These are phyloP conservation scores for Drosophila pandora DNA, from an alignment of 1,140 invertebrate species.

Conservation along the genomic window DNA sequence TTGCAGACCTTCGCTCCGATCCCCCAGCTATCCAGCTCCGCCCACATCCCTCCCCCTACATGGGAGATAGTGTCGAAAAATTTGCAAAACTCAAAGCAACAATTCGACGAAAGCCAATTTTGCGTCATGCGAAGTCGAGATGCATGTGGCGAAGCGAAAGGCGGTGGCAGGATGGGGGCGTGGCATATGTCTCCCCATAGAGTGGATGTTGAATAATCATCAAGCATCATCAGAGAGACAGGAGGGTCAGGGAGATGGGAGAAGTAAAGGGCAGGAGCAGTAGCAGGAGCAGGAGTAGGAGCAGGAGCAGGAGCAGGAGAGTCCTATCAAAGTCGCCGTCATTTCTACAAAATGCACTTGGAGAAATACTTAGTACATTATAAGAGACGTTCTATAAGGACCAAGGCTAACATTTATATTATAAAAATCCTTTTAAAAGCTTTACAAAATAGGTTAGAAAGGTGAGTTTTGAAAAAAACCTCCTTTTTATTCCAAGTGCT, in stretches of 20 bases:
- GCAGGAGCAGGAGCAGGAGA: neutral
- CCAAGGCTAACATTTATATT: neutral
- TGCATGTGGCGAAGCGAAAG: conserved; percentile 7
- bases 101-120: conserved; percentile 82
- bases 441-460: neutral
- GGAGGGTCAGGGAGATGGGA: neutral
- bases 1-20: conserved; percentile 1
- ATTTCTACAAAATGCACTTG: conserved; percentile 5
- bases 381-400: neutral
- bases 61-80: conserved; percentile 65
- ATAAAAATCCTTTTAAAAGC: neutral
- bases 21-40: neutral
- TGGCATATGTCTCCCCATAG: conserved; percentile 72
- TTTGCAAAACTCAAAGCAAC: conserved; percentile 82
- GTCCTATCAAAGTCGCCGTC: conserved; percentile 38
- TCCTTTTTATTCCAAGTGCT: conserved; percentile 11
- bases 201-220: conserved; percentile 80
- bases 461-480: neutral
- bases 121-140: conserved; percentile 48
- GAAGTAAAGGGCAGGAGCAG: neutral
- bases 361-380: neutral
- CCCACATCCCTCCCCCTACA: conserved; percentile 11
- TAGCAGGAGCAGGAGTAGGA: neutral
- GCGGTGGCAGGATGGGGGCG: conserved; percentile 23
- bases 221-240: conserved; percentile 60